Conservation (phyloP, 2,888 invertebrate genomes). For the Pachliopta kotzebuea region DNA sequence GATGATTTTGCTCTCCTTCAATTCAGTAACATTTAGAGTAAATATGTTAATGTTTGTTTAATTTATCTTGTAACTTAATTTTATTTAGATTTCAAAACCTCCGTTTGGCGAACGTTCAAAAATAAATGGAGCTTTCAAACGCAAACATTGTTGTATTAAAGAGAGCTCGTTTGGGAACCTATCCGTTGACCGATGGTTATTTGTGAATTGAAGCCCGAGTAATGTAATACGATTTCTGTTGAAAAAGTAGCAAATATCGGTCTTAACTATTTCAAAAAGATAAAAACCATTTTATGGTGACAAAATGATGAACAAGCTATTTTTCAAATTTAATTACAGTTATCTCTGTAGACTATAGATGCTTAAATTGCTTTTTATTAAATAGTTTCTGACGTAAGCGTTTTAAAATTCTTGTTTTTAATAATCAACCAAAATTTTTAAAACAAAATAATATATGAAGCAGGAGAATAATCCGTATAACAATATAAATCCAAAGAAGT, state of each 20-base stretch:
- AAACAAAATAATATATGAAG: too few relatives aligned
- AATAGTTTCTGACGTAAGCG: too few relatives aligned
- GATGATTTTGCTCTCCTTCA: background rate
- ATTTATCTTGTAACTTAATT: background rate
- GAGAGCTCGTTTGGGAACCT: conserved; percentile 10
- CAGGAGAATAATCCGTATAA: too few relatives aligned
- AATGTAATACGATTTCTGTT: background rate
- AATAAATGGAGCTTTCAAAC: conserved; percentile 23
- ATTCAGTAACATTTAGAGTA: background rate
- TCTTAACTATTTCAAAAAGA: too few relatives aligned
- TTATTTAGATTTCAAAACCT: conserved; percentile 12
- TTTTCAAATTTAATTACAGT: too few relatives aligned
- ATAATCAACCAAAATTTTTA: too few relatives aligned
- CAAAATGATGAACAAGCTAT: too few relatives aligned
- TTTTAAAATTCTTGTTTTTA: too few relatives aligned
- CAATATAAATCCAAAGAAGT: too few relatives aligned
- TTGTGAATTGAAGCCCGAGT: conserved; percentile 14
- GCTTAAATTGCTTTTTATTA: too few relatives aligned
- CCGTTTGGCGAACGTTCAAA: conserved; percentile 33
- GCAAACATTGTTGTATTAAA: conserved; percentile 15
- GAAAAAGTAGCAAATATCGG: background rate
- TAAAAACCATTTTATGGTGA: too few relatives aligned
- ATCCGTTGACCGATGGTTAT: conserved; percentile 22
- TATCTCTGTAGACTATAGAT: too few relatives aligned
- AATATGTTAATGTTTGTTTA: background rate